phyloP scores from a whole-genome alignment of 2,797 vertebrate genomes.

The Pyrrhura leucotis region DNA sequence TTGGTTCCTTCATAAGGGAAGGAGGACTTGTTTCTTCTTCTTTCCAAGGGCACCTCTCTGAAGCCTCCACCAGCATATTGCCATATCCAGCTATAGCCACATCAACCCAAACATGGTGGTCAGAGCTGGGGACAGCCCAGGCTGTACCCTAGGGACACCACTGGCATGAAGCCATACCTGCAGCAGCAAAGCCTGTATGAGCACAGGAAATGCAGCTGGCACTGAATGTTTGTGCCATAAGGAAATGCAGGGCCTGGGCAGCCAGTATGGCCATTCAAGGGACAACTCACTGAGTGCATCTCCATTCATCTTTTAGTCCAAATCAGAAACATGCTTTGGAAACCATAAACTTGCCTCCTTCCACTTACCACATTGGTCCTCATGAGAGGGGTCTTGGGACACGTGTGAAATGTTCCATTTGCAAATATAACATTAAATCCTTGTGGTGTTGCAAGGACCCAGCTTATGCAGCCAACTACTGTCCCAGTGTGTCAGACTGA shows the following conservation, averaged over 20 bases:
- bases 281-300: not conserved
- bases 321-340: not conserved
- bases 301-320: not conserved
- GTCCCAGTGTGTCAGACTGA: not conserved
- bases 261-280: not conserved
- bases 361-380: not conserved
- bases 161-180: not conserved
- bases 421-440: not conserved
- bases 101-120: accelerated
- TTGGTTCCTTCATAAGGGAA: not conserved
- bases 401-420: not conserved
- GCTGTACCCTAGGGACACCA: not conserved
- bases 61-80: not conserved
- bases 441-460: not conserved
- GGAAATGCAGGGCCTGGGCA: not conserved
- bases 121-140: not conserved
- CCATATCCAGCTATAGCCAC: not conserved
- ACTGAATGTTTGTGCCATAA: not conserved
- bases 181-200: not conserved
- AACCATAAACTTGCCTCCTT: not conserved
- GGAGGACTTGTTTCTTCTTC: not conserved
- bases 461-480: not conserved
- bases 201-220: not conserved
- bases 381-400: not conserved
- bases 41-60: not conserved